A percentile compares a stretch with the other conserved stretches of the same genome.
These are phyloP conservation scores for Poecile montanus DNA, from an alignment of 2,797 vertebrate species.

Conservation along the genomic window DNA sequence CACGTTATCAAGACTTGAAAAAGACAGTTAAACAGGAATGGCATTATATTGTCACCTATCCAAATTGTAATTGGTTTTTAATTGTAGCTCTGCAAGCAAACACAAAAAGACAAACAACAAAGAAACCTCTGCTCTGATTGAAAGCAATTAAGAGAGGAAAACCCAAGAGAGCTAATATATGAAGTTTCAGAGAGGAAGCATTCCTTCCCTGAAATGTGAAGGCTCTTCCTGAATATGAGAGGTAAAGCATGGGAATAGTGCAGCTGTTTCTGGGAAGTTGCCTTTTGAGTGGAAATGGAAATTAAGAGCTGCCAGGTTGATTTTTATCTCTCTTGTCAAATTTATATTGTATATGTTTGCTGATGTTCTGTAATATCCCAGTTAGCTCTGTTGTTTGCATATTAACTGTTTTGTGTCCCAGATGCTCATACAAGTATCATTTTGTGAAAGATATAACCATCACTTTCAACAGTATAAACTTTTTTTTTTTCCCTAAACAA, in stretches of 20 bases:
- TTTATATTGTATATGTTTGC: neutral
- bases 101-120: neutral
- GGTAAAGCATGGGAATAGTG: neutral
- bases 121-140: neutral
- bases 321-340: constrained; percentile 9
- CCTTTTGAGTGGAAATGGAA: constrained; percentile 16
- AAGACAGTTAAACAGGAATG: neutral
- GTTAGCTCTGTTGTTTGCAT: neutral
- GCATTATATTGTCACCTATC: neutral
- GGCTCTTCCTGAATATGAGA: neutral
- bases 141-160: neutral
- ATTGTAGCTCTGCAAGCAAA: neutral
- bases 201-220: neutral
- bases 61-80: neutral
- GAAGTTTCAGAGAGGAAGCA: neutral
- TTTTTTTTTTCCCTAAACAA: neutral
- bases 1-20: neutral
- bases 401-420: neutral
- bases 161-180: neutral
- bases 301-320: constrained; percentile 18
- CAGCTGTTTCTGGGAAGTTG: neutral
- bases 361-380: neutral
- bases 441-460: neutral
- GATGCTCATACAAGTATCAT: neutral
- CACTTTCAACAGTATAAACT: neutral